Conservation (phyloP, 1,140 invertebrate species). For the Drosophila arizonae region DNA sequence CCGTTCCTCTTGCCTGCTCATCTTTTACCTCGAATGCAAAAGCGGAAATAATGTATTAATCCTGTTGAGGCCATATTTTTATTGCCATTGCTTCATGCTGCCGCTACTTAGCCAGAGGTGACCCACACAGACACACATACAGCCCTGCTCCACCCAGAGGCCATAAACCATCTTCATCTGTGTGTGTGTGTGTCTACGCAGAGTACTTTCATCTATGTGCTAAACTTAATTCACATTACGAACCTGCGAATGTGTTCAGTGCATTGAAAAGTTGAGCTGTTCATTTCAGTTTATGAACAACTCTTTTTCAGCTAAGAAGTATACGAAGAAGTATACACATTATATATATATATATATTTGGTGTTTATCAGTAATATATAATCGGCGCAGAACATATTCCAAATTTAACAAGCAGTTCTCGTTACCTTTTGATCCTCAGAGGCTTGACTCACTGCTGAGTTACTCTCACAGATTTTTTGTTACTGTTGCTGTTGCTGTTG, state of each 20-base stretch:
- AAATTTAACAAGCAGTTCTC: too few relatives aligned
- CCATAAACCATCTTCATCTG: neutral
- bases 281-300: too few relatives aligned
- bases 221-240: constrained; percentile 27
- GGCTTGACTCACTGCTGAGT: too few relatives aligned
- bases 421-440: too few relatives aligned
- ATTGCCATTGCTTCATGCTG: constrained; percentile 65
- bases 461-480: too few relatives aligned
- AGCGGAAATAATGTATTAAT: constrained; percentile 81
- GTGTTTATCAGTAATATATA: too few relatives aligned
- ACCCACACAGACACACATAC: too few relatives aligned
- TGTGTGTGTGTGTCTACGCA: constrained; percentile 31
- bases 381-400: too few relatives aligned
- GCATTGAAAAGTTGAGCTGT: neutral
- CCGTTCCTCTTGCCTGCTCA: neutral
- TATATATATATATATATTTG: too few relatives aligned
- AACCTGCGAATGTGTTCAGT: neutral
- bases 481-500: too few relatives aligned
- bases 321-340: too few relatives aligned
- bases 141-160: neutral
- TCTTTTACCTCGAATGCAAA: constrained; percentile 36
- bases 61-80: constrained; percentile 82
- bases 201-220: constrained; percentile 30
- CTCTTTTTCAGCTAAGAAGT: too few relatives aligned
- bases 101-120: constrained; percentile 25